Evolutionary conservation across 2,113 vertebrate genomes (phyloP).

Genomic region (Harpagus bidentatus): DNA sequence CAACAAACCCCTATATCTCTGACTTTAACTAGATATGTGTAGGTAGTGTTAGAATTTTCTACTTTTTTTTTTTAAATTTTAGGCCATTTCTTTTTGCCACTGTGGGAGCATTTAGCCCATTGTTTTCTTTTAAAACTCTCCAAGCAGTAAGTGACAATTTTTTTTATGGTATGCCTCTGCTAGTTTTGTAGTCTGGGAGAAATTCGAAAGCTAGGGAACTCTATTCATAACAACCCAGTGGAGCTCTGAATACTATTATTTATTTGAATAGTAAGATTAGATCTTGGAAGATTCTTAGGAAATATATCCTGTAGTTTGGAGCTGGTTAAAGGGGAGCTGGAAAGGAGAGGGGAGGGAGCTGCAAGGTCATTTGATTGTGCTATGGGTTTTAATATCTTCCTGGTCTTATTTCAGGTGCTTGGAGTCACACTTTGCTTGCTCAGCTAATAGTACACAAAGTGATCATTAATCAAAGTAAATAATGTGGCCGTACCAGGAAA

Average conservation of each 20-base stretch:
- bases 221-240: not conserved
- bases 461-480: slow-evolving; percentile 31
- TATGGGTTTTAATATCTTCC: not conserved
- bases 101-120: not conserved
- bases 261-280: not conserved
- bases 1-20: not conserved
- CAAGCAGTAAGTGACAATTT: not conserved
- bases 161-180: not conserved
- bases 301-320: not conserved
- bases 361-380: not conserved
- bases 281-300: not conserved
- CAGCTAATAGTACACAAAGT: not conserved
- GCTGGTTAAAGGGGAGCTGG: not conserved
- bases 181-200: not conserved
- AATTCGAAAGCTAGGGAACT: not conserved
- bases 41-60: not conserved
- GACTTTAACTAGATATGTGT: not conserved
- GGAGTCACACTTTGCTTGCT: not conserved
- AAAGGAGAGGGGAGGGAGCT: not conserved
- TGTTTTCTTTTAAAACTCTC: not conserved
- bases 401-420: not conserved
- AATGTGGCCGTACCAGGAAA: not conserved
- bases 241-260: not conserved
- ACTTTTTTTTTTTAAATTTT: not conserved
- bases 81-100: not conserved